A percentile compares a stretch with the other conserved stretches of the same genome.
These are phyloP conservation scores for Oriolus oriolus DNA, from an alignment of 2,113 vertebrate genomes.

Conservation along the genomic window DNA sequence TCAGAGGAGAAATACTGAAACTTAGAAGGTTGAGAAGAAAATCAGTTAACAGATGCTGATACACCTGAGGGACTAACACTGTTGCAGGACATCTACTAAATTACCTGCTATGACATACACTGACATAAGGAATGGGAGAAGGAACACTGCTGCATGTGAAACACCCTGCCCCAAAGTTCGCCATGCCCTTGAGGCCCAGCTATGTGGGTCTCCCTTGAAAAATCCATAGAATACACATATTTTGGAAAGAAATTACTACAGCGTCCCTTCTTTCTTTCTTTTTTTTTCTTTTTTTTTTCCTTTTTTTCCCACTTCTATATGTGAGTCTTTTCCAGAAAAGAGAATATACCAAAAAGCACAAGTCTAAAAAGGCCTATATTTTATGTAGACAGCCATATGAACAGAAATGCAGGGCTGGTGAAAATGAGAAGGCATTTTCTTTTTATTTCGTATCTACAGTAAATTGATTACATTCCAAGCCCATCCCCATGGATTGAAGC, in stretches of 20 bases:
- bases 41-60: neutral
- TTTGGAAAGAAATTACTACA: neutral
- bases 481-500: neutral
- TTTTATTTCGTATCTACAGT: neutral
- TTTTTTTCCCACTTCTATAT: neutral
- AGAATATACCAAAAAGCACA: neutral
- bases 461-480: neutral
- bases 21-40: neutral
- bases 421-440: neutral
- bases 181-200: neutral
- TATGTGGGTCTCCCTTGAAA: rapidly evolving
- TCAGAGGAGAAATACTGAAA: neutral
- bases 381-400: neutral
- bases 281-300: neutral
- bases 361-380: neutral
- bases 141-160: neutral
- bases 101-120: neutral
- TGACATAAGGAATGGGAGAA: neutral
- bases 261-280: neutral
- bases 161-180: neutral
- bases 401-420: neutral
- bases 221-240: neutral
- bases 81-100: neutral
- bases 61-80: neutral
- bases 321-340: neutral